These are phyloP conservation scores for Polyodon spathula DNA, from an alignment of 2,113 vertebrate genomes.

Conservation along the genomic window DNA sequence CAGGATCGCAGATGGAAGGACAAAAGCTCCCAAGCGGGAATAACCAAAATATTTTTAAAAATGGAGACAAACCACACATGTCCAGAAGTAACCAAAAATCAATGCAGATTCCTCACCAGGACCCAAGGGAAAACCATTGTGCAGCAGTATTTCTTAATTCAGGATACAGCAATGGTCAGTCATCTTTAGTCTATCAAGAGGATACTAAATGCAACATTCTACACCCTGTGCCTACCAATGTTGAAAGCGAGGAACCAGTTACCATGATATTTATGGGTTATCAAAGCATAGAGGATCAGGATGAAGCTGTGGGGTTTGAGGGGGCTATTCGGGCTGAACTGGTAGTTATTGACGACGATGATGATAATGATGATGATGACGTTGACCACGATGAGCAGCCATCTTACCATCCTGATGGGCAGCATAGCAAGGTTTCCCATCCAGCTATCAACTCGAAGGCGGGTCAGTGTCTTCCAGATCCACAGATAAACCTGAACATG, in stretches of 20 bases:
- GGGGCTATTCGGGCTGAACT: slow-evolving; percentile 77
- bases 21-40: background rate
- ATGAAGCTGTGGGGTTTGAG: slow-evolving; percentile 51
- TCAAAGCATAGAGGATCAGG: slow-evolving; percentile 60
- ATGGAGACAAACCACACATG: background rate
- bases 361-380: slow-evolving; percentile 48
- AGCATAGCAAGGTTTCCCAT: slow-evolving; percentile 65
- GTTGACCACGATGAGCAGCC: slow-evolving; percentile 29
- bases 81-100: slow-evolving; percentile 8
- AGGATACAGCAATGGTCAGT: slow-evolving; percentile 13
- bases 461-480: slow-evolving; percentile 26
- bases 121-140: slow-evolving; percentile 24
- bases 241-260: slow-evolving; percentile 57
- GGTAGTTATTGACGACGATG: slow-evolving; percentile 68
- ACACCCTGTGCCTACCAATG: slow-evolving; percentile 50
- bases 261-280: slow-evolving; percentile 98
- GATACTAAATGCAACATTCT: slow-evolving; percentile 46
- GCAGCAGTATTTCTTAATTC: slow-evolving; percentile 28
- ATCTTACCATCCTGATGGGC: slow-evolving; percentile 66
- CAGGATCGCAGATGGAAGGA: background rate
- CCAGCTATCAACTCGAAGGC: slow-evolving; percentile 43
- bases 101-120: slow-evolving; percentile 29
- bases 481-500: slow-evolving; percentile 23
- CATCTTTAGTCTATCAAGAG: slow-evolving; percentile 37
- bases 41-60: background rate